Conservation (phyloP, 2,797 vertebrate genomes). For the Sebastolobus alascanus region DNA sequence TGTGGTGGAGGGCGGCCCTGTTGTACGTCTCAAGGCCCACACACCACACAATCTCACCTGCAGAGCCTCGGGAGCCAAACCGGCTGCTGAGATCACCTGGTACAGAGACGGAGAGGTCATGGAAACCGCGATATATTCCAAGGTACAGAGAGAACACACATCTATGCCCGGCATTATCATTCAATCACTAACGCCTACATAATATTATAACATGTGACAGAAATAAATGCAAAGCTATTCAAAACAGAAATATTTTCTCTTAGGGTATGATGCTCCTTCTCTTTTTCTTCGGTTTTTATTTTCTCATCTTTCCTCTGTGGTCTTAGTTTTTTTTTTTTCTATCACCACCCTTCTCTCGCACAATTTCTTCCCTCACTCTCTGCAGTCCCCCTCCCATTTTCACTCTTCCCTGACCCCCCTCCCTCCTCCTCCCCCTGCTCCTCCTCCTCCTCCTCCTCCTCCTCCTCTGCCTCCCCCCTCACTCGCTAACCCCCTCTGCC, state of each 20-base stretch:
- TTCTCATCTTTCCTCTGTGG: slow-evolving; percentile 42
- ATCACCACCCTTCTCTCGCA: slow-evolving; percentile 56
- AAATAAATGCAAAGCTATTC: slow-evolving; percentile 61
- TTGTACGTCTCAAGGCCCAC: slow-evolving; percentile 90
- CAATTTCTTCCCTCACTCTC: slow-evolving; percentile 68
- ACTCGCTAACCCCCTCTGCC: slow-evolving; percentile 35
- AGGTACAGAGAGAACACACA: slow-evolving; percentile 80
- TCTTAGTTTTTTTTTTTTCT: slow-evolving; percentile 36
- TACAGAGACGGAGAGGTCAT: slow-evolving; percentile 91
- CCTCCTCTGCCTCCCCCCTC: slow-evolving; percentile 4
- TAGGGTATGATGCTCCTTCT: slow-evolving; percentile 28
- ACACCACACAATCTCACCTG: slow-evolving; percentile 91
- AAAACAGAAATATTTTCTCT: slow-evolving; percentile 60
- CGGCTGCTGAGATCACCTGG: slow-evolving; percentile 92
- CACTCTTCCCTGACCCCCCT: slow-evolving; percentile 61
- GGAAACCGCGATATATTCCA: slow-evolving; percentile 87
- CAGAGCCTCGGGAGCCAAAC: slow-evolving; percentile 87
- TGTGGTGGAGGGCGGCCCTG: slow-evolving; percentile 89
- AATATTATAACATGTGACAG: slow-evolving; percentile 37
- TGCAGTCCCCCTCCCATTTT: slow-evolving; percentile 76
- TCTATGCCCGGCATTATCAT: slow-evolving; percentile 33
- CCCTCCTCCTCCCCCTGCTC: background rate
- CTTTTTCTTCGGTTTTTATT: slow-evolving; percentile 31
- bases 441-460: slow-evolving; percentile 37
- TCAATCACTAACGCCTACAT: slow-evolving; percentile 50